A percentile compares a stretch with the other conserved stretches of the same genome.
phyloP scores from a whole-genome alignment of 2,888 invertebrate genomes.

The Drosophila cognata region DNA sequence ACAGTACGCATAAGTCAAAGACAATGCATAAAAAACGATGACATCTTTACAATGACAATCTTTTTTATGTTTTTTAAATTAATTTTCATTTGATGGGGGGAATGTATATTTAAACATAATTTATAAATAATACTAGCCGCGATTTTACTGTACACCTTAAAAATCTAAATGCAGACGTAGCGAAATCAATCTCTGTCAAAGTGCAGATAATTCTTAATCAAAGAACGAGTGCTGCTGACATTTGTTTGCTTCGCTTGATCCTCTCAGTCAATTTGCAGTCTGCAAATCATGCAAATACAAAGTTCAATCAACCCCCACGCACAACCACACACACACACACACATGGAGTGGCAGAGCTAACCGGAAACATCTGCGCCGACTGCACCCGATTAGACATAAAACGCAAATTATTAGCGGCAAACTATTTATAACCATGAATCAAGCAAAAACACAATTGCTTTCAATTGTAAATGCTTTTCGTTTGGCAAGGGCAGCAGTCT shows the following conservation, averaged over 20 bases:
- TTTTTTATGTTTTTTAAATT: not conserved
- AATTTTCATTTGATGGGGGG: not conserved
- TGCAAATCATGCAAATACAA: slow-evolving; percentile 33
- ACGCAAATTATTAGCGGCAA: slow-evolving; percentile 69
- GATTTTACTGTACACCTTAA: not conserved
- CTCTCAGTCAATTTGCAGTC: slow-evolving; percentile 36
- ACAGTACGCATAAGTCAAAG: slow-evolving; percentile 10
- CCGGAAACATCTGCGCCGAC: slow-evolving; percentile 72
- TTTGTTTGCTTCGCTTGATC: slow-evolving; percentile 57
- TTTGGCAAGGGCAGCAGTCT: slow-evolving; percentile 41
- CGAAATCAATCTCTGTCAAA: slow-evolving; percentile 1
- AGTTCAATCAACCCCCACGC: slow-evolving; percentile 67
- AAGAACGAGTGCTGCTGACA: slow-evolving; percentile 13
- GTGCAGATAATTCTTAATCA: slow-evolving; percentile 16
- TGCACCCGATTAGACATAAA: slow-evolving; percentile 68
- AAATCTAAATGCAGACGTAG: not conserved
- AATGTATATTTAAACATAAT: not conserved
- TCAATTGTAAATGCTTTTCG: slow-evolving; percentile 53
- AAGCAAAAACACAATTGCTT: slow-evolving; percentile 60
- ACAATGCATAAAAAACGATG: slow-evolving; percentile 2
- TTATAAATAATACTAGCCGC: not conserved
- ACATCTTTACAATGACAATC: not conserved
- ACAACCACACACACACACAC: not conserved
- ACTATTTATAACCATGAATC: slow-evolving; percentile 71
- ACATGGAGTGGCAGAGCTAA: slow-evolving; percentile 37